Conservation (phyloP, 2,888 invertebrate genomes). For the Apotomis betuletana region DNA sequence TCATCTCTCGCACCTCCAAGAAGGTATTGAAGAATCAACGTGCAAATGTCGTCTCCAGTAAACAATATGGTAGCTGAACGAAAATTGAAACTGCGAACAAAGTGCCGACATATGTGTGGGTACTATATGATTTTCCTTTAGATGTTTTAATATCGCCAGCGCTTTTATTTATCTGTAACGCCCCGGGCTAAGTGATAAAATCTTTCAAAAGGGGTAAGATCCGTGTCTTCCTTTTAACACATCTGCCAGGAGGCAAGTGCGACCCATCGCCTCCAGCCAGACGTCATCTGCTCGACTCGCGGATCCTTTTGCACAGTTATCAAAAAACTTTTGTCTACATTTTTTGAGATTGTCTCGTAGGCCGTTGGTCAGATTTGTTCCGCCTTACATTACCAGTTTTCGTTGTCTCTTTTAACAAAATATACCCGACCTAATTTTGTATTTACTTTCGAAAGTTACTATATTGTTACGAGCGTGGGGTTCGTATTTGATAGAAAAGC, state of each 20-base stretch:
- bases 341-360: constrained; percentile 70
- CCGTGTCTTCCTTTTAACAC: constrained; percentile 76
- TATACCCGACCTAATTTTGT: constrained; percentile 33
- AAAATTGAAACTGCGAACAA: neutral
- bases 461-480: no score
- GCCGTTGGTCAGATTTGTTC: constrained; percentile 59
- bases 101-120: neutral
- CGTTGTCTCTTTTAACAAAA: constrained; percentile 31
- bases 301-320: constrained; percentile 75
- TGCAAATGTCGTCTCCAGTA: no score
- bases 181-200: constrained; percentile 70
- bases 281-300: constrained; percentile 72
- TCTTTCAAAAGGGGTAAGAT: constrained; percentile 64
- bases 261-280: constrained; percentile 67
- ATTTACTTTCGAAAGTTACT: neutral
- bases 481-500: no score
- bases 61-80: neutral
- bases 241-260: constrained; percentile 70
- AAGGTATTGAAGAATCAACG: no score
- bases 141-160: constrained; percentile 31
- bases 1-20: no score
- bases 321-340: constrained; percentile 79
- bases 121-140: constrained; percentile 18
- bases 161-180: constrained; percentile 60
- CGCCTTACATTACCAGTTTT: constrained; percentile 49